Conservation (phyloP, 2,888 invertebrate species). For the Synanthedon tipuliformis region DNA sequence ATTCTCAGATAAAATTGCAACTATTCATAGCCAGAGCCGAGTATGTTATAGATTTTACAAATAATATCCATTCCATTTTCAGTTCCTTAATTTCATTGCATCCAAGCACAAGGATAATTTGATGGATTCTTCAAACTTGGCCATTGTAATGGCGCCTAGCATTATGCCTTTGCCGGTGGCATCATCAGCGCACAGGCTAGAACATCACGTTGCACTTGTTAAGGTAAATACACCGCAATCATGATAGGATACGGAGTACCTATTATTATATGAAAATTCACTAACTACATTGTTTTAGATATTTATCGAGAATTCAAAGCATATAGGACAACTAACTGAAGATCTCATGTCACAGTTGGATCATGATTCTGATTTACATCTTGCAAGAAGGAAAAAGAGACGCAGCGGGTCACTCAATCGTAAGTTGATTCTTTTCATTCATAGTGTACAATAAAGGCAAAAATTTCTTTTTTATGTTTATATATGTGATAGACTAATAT, state of each 20-base stretch:
- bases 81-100: conserved; percentile 79
- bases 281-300: conserved; percentile 53
- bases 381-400: conserved; percentile 79
- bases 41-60: too few species aligned
- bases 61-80: conserved; percentile 18
- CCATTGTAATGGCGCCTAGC: conserved; percentile 87
- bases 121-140: conserved; percentile 87
- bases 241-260: neutral
- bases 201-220: conserved; percentile 77
- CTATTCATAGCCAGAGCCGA: too few species aligned
- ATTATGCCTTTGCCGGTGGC: conserved; percentile 83
- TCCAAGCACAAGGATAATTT: conserved; percentile 77
- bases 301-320: conserved; percentile 81
- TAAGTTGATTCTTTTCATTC: conserved; percentile 41
- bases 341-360: conserved; percentile 61
- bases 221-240: conserved; percentile 58
- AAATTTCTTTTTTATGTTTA: too few species aligned
- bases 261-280: neutral
- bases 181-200: conserved; percentile 73
- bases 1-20: too few species aligned
- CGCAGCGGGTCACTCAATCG: conserved; percentile 89
- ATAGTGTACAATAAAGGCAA: neutral
- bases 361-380: conserved; percentile 56
- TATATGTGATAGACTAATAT: too few species aligned
- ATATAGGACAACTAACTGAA: conserved; percentile 80